Conservation (phyloP, 2,113 vertebrate species). For the Panurus biarmicus region DNA sequence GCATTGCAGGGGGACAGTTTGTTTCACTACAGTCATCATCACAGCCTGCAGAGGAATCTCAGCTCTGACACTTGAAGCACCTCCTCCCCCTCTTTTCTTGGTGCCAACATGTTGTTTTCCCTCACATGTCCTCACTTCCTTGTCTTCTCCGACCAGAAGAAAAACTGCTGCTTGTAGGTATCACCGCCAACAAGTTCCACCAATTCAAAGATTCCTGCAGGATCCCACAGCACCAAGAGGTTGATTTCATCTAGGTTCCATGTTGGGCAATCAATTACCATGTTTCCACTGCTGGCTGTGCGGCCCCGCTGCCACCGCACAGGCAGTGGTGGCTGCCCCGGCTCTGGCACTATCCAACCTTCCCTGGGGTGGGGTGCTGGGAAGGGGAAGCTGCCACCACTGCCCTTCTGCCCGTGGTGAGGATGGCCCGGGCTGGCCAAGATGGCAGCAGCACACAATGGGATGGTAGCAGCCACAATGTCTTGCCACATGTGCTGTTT, state of each 20-base stretch:
- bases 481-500: accelerated
- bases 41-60: not conserved
- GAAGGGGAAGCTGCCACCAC: not conserved
- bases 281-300: not conserved
- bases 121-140: not conserved
- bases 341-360: not conserved
- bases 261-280: accelerated
- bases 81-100: not conserved
- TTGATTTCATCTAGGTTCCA: not conserved
- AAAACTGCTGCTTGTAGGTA: not conserved
- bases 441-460: not conserved
- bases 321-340: not conserved
- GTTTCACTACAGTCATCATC: not conserved
- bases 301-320: accelerated
- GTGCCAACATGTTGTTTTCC: accelerated
- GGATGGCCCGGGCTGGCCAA: not conserved
- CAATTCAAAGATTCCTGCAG: not conserved
- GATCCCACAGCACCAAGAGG: accelerated
- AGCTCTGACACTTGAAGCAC: accelerated
- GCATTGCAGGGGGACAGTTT: not conserved
- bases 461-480: accelerated
- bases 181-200: not conserved
- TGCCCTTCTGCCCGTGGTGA: accelerated
- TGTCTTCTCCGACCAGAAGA: not conserved
- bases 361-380: accelerated